A percentile compares a stretch with the other conserved stretches of the same genome.
Evolutionary conservation across 2,113 vertebrate species (phyloP).

Genomic region (Leucoraja erinaceus): DNA sequence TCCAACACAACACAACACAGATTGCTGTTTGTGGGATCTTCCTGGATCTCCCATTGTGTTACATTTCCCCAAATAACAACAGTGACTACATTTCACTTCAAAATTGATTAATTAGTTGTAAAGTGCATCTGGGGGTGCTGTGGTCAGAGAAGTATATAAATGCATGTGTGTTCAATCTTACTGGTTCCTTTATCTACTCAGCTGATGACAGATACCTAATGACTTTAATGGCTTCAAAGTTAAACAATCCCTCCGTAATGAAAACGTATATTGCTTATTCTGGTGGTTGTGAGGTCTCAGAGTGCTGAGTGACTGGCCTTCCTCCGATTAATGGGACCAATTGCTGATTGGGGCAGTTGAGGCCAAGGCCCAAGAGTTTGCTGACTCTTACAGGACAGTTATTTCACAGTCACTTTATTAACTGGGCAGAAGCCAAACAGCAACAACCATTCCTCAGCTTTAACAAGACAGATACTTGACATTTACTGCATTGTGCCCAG

Average conservation of each 20-base stretch:
- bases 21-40: background rate
- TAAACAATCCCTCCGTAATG: background rate
- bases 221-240: background rate
- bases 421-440: slow-evolving; percentile 20
- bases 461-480: slow-evolving; percentile 4
- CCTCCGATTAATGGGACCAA: background rate
- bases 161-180: background rate
- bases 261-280: background rate
- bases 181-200: background rate
- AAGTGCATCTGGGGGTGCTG: background rate
- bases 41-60: background rate
- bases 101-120: background rate
- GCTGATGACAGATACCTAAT: background rate
- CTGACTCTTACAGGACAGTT: background rate
- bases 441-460: background rate
- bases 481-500: slow-evolving; percentile 1
- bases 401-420: slow-evolving; percentile 6
- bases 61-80: background rate
- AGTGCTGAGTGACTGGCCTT: background rate
- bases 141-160: background rate
- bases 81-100: background rate
- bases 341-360: background rate
- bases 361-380: background rate
- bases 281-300: background rate
- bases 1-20: background rate